These are phyloP conservation scores for Petaurus breviceps DNA, from an alignment of 2,113 vertebrate genomes.

Conservation along the genomic window DNA sequence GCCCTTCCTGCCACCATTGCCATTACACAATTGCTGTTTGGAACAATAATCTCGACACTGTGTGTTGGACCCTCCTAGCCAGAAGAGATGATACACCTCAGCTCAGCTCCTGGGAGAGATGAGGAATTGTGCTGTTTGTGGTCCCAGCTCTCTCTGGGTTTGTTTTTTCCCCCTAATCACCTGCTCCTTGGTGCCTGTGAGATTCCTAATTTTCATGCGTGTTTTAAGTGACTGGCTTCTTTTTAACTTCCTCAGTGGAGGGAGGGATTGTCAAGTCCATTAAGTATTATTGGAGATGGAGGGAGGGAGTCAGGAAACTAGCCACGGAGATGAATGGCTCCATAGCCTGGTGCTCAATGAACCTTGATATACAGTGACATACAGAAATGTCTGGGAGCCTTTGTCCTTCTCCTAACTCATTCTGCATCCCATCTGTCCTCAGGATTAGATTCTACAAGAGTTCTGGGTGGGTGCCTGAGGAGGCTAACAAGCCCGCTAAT, in stretches of 20 bases:
- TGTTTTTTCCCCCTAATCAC: neutral
- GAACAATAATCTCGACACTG: neutral
- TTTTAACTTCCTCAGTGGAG: neutral
- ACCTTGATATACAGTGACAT: slow-evolving; percentile 26
- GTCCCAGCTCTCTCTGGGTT: neutral
- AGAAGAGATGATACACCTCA: neutral
- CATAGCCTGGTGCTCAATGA: neutral
- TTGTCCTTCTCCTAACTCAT: slow-evolving; percentile 22
- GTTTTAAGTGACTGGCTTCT: neutral
- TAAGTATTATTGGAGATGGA: neutral
- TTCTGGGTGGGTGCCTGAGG: neutral
- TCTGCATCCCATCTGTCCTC: neutral
- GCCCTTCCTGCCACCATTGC: neutral
- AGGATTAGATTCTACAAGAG: slow-evolving; percentile 45
- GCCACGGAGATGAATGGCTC: neutral
- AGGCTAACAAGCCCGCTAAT: neutral
- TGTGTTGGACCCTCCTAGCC: neutral
- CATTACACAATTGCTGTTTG: neutral
- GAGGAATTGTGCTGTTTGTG: neutral
- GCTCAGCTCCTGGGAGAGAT: neutral
- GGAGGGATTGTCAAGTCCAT: neutral
- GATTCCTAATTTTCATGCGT: neutral
- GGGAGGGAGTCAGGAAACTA: neutral
- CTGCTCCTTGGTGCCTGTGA: neutral
- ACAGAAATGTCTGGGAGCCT: neutral